Percentiles rank a stretch among this genome's conserved stretches.
Conservation (phyloP, 2,888 invertebrate genomes). For the Drosophila gaucha region DNA sequence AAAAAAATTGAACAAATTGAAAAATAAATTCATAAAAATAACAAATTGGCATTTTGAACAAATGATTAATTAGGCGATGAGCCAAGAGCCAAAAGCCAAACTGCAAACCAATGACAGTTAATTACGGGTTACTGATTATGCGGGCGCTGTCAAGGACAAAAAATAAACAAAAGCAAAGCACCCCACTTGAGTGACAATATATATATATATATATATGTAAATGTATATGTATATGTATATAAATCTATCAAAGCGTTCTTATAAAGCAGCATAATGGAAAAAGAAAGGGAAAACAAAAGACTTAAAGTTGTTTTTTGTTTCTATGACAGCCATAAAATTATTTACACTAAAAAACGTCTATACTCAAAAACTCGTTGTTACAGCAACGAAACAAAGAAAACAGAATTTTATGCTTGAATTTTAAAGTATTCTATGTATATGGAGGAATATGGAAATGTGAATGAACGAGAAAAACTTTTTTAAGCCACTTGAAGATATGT, state of each 20-base stretch:
- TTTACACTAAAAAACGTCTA: too few relatives aligned
- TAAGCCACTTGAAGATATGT: not conserved
- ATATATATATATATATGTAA: not conserved
- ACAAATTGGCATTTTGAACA: conserved; percentile 59
- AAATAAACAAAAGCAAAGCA: conserved; percentile 1
- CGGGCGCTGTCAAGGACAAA: conserved; percentile 51
- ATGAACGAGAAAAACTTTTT: too few relatives aligned
- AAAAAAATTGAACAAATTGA: conserved; percentile 17
- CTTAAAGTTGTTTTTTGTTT: conserved; percentile 11
- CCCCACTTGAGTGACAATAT: not conserved
- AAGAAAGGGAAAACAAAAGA: not conserved
- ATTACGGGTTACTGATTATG: conserved; percentile 34
- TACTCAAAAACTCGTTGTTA: conserved; percentile 17
- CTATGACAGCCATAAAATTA: conserved; percentile 30
- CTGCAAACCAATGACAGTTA: conserved; percentile 49
- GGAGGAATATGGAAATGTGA: not conserved
- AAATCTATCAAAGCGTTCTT: conserved; percentile 11
- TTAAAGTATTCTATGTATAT: not conserved
- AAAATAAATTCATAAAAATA: conserved; percentile 21
- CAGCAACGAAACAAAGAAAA: conserved; percentile 6
- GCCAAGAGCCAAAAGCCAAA: conserved; percentile 42
- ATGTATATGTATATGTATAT: not conserved
- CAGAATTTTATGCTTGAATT: not conserved
- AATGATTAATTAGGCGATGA: conserved; percentile 68
- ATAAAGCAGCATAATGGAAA: conserved; percentile 2